These are phyloP conservation scores for Harpegnathos saltator DNA, from an alignment of 1,140 invertebrate genomes.

Conservation along the genomic window DNA sequence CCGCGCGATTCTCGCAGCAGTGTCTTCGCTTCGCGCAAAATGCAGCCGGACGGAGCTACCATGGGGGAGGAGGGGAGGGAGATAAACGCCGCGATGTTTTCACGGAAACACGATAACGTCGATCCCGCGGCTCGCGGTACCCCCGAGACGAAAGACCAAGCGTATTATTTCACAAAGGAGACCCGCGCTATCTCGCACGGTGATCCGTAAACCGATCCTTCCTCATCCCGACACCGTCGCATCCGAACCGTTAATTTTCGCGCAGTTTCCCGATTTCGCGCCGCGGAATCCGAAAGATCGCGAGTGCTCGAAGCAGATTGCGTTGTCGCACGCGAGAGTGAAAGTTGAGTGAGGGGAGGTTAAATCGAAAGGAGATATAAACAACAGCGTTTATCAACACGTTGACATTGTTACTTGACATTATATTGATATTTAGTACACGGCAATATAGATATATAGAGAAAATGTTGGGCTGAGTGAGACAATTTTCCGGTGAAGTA, in stretches of 20 bases:
- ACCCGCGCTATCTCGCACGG: background rate
- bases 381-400: no score
- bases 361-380: no score
- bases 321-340: no score
- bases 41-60: background rate
- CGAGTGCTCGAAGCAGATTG: no score
- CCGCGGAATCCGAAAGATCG: no score
- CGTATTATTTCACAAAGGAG: conserved; percentile 16
- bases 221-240: conserved; percentile 36
- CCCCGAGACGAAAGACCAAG: no score
- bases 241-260: conserved; percentile 41
- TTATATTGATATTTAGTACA: no score
- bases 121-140: background rate
- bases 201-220: conserved; percentile 49
- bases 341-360: no score
- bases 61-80: background rate
- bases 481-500: no score
- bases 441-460: no score
- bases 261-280: conserved; percentile 22
- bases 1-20: background rate
- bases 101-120: conserved; percentile 39
- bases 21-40: background rate
- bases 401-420: no score
- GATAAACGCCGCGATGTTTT: background rate
- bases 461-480: no score